phyloP scores from a whole-genome alignment of 2,888 invertebrate species.

The Yponomeuta malinellus region DNA sequence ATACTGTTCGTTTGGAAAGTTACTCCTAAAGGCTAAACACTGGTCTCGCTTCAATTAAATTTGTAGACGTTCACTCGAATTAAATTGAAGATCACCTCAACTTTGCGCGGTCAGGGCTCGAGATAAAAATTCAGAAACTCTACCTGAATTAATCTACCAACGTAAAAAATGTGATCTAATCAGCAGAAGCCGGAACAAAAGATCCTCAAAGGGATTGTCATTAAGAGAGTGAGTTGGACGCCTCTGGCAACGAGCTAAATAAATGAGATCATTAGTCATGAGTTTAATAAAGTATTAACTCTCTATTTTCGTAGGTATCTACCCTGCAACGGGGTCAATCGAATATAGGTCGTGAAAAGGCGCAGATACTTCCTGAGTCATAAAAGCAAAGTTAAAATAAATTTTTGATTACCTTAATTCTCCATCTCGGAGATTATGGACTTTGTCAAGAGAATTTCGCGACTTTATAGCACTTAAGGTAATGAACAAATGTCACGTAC shows the following conservation, averaged over 20 bases:
- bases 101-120: not conserved
- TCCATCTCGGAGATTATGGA: not conserved
- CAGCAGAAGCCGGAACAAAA: not conserved
- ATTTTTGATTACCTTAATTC: not conserved
- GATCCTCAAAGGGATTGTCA: not conserved
- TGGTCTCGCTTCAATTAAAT: not conserved
- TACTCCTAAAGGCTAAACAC: not conserved
- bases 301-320: not conserved
- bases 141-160: not conserved
- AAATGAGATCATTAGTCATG: not conserved
- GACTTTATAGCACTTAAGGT: slow-evolving; percentile 15
- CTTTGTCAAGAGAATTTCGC: slow-evolving; percentile 8
- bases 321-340: not conserved
- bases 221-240: not conserved
- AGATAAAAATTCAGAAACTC: not conserved
- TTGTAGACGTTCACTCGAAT: not conserved
- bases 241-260: not conserved
- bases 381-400: not conserved
- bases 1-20: not conserved
- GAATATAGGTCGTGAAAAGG: not conserved
- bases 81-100: not conserved
- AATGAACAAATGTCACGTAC: not conserved
- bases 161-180: not conserved
- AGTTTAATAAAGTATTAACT: not conserved
- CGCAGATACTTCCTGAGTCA: not conserved